Evolutionary conservation across 2,113 vertebrate genomes (phyloP).

Genomic region (Willisornis vidua): DNA sequence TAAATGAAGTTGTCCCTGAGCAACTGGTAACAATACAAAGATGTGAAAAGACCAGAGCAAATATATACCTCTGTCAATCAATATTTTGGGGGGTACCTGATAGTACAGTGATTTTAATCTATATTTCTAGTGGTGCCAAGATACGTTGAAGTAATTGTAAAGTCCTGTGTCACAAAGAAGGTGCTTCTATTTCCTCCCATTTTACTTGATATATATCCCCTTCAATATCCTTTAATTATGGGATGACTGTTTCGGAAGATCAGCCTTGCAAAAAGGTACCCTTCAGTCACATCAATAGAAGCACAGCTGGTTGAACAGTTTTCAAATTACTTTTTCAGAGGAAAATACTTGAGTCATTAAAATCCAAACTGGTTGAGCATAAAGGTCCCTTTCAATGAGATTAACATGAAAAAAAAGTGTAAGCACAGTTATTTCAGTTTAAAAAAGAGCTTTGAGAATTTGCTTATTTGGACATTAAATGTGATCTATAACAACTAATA

Average conservation of each 20-base stretch:
- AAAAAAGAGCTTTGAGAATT: not conserved
- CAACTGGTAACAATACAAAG: not conserved
- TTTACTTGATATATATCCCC: not conserved
- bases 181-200: not conserved
- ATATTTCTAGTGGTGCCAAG: not conserved
- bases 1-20: not conserved
- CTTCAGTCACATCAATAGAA: not conserved
- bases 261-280: not conserved
- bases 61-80: not conserved
- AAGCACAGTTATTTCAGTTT: not conserved
- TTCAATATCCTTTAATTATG: not conserved
- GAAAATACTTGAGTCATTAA: conserved; percentile 1
- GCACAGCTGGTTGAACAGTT: conserved; percentile 1
- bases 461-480: not conserved
- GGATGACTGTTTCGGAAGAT: not conserved
- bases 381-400: not conserved
- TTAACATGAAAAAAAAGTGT: not conserved
- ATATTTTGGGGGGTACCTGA: not conserved
- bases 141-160: not conserved
- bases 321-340: conserved; percentile 14
- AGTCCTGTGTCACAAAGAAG: not conserved
- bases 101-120: not conserved
- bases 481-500: not conserved
- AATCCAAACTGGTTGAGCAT: not conserved
- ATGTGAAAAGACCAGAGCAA: not conserved